Base-by-base conservation (phyloP, 2,888 invertebrate genomes). In the Nomada fucata region DNA sequence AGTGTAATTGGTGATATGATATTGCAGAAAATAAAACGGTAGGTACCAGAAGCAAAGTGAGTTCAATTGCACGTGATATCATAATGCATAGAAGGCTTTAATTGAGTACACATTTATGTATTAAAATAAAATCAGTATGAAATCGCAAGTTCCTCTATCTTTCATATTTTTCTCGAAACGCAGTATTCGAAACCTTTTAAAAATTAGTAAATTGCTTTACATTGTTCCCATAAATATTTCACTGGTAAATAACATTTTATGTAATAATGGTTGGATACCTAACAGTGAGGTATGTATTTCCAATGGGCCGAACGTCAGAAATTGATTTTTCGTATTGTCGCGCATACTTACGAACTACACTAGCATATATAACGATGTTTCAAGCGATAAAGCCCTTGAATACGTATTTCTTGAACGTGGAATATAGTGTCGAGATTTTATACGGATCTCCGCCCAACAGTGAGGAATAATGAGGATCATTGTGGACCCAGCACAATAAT, bases 391-490 rank as follows among this genome's bases (percentile, higher is more conserved):
- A 55, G 55, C 5, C 11, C 36, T 36, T 60, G 60, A 42, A 18
- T 47, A 23, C 11, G 63, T 57, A 23, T 15, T 47, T 26, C 20
- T 52, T 20, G 20, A 47, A 29, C 20, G 20, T 20, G 42, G 50
- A 57, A 15, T 50, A 44, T 52, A 78, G 68, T 50, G 67, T 67
- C 57, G 47, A 47, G n/a, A 76, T 77, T 67, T 53, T 60, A 15
- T 63, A 57, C 61, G 61, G 63, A 20, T 63, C 5, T 68, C 63
- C 15, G 50, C 7, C 52, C 73, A 23, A 50, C 74, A 68, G 63
- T 57, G 63, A 78, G 53, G 55, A 67, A 74, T 74, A 75, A 75
- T 75, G 74, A 68, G 68, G 47, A 75, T 78, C 75, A 55, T 68
- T 78, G 26, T 47, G 74, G 61, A 78, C 55, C 36, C 29, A 68